phyloP scores from a whole-genome alignment of 2,797 vertebrate genomes.

The Spea hammondii region DNA sequence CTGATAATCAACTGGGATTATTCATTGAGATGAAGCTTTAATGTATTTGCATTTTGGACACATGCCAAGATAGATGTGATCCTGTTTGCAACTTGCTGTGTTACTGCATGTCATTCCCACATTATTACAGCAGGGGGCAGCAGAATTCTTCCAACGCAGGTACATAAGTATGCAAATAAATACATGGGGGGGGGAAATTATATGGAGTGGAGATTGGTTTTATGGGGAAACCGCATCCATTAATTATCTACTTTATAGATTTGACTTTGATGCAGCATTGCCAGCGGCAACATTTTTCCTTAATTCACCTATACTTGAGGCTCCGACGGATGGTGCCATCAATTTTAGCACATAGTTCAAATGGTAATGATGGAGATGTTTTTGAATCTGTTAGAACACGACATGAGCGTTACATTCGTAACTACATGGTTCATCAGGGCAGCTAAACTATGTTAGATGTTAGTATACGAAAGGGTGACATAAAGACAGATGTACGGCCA shows the following conservation, averaged over 20 bases:
- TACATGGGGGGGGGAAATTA: not conserved
- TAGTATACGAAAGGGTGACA: too few relatives aligned
- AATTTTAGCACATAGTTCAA: not conserved
- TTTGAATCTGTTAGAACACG: too few relatives aligned
- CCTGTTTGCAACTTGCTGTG: fast-evolving
- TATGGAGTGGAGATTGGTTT: not conserved
- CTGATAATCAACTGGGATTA: not conserved
- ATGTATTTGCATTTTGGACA: slow-evolving; percentile 1
- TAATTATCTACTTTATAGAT: slow-evolving; percentile 32
- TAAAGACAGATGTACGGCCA: too few relatives aligned
- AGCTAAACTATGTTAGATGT: too few relatives aligned
- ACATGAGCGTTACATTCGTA: too few relatives aligned
- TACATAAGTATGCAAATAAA: not conserved
- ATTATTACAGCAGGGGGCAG: slow-evolving; percentile 62
- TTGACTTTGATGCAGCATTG: slow-evolving; percentile 32
- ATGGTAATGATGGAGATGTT: too few relatives aligned
- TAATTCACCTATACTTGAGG: slow-evolving; percentile 10
- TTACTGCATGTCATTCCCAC: not conserved
- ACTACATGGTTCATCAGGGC: too few relatives aligned
- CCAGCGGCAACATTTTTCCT: slow-evolving; percentile 13
- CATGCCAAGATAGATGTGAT: fast-evolving
- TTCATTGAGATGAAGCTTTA: fast-evolving
- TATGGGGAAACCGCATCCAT: not conserved
- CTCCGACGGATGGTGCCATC: not conserved
- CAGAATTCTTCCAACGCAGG: slow-evolving; percentile 55